Evolutionary conservation across 2,888 invertebrate species (phyloP), one percentile per base, ranked within the genome.

Genomic region (Rhorus exstirpatorius): DNA sequence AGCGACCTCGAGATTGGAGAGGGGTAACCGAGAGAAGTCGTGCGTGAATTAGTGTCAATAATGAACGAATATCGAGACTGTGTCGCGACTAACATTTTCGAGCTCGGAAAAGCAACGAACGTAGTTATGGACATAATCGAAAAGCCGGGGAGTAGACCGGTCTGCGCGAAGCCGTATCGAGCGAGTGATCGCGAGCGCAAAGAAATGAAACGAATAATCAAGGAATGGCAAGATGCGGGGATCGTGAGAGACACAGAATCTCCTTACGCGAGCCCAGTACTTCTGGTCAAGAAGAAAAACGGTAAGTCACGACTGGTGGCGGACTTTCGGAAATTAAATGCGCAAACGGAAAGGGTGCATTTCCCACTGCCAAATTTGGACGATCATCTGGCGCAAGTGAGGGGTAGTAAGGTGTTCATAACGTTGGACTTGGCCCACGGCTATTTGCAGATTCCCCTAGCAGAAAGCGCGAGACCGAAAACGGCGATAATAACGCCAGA

Each of bases 401-500:
- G 46, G 14, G 60, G 44, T 19, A 17, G 17, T 49, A 4, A 17
- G 1, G 7, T 61, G 10, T 80, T 75, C 10, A 63, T 38, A 0
- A 58, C 58, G 21, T 7, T 75, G 38, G 75, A 75, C 24, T 10
- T 68, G 3, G 75, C 75, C 3, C 67, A 80, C 4, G 80, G 77
- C 0, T 83, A 68, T 55, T 21, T 78, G 1, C 83, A 80, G 10
- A 44, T 81, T 0, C 74, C 60, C 3, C 10, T 77, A 0, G 3
- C 61, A 0, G 35, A 61, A 0, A 51, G 70, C 0, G 83, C 71
- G 7, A 79, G 46, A 2, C 49, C 21, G n/a, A 83, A 51, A 65
- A 84, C 72, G 26, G 77, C 72, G 38, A 84, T 68, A 1, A 82
- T 86, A 0, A 87, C 85, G 10, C 83, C 85, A 0, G 72, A 82